Percentiles rank a stretch among this genome's conserved stretches.
Evolutionary conservation across 1,140 invertebrate species (phyloP).

Genomic region (Solen grandis): DNA sequence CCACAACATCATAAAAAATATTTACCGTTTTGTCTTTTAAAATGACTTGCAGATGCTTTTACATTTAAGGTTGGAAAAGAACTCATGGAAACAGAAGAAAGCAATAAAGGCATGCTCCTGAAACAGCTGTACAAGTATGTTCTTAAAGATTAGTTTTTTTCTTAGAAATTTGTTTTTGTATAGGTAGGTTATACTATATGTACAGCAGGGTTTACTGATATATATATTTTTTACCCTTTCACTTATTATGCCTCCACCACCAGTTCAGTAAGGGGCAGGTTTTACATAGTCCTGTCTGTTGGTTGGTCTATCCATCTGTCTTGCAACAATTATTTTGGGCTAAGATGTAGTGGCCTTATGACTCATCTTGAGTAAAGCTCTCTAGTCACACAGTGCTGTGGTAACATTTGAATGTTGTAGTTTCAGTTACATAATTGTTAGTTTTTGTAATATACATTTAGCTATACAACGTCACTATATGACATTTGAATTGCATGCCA

Average conservation of each 20-base stretch:
- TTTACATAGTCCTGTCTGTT: background rate
- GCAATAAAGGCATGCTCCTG: conserved; percentile 7
- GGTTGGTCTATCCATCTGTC: background rate
- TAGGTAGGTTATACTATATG: background rate
- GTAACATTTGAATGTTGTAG: background rate
- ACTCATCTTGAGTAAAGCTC: background rate
- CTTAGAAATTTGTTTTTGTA: background rate
- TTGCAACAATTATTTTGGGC: background rate
- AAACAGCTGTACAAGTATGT: conserved; percentile 27
- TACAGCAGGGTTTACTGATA: background rate
- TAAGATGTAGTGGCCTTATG: background rate
- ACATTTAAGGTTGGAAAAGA: conserved; percentile 27
- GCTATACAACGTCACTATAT: background rate
- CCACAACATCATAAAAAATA: background rate
- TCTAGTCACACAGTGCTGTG: background rate
- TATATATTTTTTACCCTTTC: conserved; percentile 5
- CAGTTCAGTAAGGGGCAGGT: background rate
- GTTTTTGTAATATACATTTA: background rate
- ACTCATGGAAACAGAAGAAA: conserved; percentile 10
- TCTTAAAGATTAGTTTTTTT: background rate
- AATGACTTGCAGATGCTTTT: background rate
- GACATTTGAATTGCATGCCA: background rate
- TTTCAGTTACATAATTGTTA: background rate
- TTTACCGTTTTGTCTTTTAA: background rate
- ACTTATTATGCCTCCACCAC: background rate